Evolutionary conservation across 1,140 invertebrate species (phyloP).

Genomic region (Dreissena polymorpha): DNA sequence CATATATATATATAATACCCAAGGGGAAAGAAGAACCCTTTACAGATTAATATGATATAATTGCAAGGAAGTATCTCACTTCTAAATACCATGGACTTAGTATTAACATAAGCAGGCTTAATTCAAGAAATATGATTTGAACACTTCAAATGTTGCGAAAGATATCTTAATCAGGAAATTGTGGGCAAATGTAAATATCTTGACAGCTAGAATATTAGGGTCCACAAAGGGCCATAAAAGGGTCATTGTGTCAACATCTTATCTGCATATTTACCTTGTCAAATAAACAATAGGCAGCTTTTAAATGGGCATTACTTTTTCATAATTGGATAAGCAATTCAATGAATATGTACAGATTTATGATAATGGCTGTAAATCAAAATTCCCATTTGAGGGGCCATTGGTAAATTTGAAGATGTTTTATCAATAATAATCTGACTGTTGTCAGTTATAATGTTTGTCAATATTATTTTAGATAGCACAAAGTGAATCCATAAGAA

Average conservation of each 20-base stretch:
- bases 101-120: too few relatives aligned
- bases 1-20: too few relatives aligned
- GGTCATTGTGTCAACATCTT: slow-evolving; percentile 34
- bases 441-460: slow-evolving; percentile 25
- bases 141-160: too few relatives aligned
- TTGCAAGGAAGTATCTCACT: too few relatives aligned
- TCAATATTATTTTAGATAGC: slow-evolving; percentile 42
- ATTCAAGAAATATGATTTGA: too few relatives aligned
- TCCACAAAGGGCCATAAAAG: slow-evolving; percentile 17
- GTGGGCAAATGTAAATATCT: slow-evolving; percentile 5
- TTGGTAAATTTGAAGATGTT: background rate
- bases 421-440: background rate
- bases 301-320: slow-evolving; percentile 30
- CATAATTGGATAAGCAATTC: slow-evolving; percentile 28
- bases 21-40: too few relatives aligned
- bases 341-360: slow-evolving; percentile 38
- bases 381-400: background rate
- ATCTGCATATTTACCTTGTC: slow-evolving; percentile 27
- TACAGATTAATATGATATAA: too few relatives aligned
- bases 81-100: too few relatives aligned
- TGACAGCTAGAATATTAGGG: background rate
- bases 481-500: background rate
- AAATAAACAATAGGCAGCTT: slow-evolving; percentile 9
- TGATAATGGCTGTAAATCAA: slow-evolving; percentile 36
- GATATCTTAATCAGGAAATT: slow-evolving; percentile 15